phyloP scores from a whole-genome alignment of 2,113 vertebrate genomes.

The Erythrocercus mccallii region DNA sequence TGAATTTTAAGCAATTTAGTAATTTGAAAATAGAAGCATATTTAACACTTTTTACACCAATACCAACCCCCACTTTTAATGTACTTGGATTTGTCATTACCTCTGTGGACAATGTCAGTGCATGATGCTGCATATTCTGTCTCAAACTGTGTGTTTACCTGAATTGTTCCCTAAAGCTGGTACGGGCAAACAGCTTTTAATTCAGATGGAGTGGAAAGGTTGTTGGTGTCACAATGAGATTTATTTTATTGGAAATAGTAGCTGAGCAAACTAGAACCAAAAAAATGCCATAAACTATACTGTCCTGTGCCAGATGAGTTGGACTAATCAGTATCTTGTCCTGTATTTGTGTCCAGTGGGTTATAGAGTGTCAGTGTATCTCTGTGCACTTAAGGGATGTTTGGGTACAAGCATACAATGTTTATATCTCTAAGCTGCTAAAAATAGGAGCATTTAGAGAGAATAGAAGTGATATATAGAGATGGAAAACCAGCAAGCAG shows the following conservation, averaged over 20 bases:
- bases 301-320: not conserved
- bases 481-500: not conserved
- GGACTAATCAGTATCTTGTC: not conserved
- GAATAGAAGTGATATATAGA: not conserved
- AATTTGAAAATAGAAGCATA: not conserved
- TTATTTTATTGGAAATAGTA: not conserved
- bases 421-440: not conserved
- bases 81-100: not conserved
- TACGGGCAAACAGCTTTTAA: not conserved
- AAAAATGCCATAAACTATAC: not conserved
- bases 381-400: not conserved
- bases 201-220: not conserved
- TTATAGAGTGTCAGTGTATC: not conserved
- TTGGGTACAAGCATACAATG: not conserved
- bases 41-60: not conserved
- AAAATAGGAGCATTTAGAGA: not conserved
- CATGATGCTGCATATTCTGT: not conserved
- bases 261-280: not conserved
- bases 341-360: not conserved
- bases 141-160: not conserved
- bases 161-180: not conserved
- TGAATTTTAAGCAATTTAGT: not conserved
- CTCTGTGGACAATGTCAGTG: not conserved
- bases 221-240: not conserved
- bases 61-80: fast-evolving